Conservation (phyloP, 1,140 invertebrate species). For the Pseudomyrmex sp. region DNA sequence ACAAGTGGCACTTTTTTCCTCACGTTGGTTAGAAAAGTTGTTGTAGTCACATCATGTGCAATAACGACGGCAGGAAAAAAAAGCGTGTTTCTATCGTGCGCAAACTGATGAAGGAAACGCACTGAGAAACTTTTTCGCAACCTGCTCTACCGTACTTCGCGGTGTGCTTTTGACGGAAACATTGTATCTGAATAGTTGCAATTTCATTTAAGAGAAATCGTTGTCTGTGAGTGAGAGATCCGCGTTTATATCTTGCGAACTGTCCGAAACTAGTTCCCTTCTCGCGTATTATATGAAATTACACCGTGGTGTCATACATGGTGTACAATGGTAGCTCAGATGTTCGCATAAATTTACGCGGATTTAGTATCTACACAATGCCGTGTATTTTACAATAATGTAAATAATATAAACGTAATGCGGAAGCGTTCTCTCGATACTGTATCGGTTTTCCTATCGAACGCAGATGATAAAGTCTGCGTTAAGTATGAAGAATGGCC, state of each 20-base stretch:
- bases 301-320: neutral
- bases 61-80: conserved; percentile 20
- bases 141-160: neutral
- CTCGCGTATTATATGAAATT: neutral
- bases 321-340: neutral
- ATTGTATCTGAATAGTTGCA: no score
- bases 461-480: conserved; percentile 21
- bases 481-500: conserved; percentile 44
- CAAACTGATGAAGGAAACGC: neutral
- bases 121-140: neutral
- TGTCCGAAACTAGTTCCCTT: neutral
- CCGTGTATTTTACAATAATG: conserved; percentile 26
- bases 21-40: conserved; percentile 24
- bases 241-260: neutral
- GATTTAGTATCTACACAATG: conserved; percentile 3
- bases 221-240: neutral
- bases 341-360: conserved; percentile 10
- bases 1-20: conserved; percentile 40
- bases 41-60: conserved; percentile 32
- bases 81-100: neutral
- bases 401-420: conserved; percentile 32
- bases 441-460: conserved; percentile 24
- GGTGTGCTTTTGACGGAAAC: no score
- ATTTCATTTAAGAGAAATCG: neutral
- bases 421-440: neutral